These are phyloP conservation scores for Falcaria lacertinaria DNA, from an alignment of 2,888 invertebrate species.

Conservation along the genomic window DNA sequence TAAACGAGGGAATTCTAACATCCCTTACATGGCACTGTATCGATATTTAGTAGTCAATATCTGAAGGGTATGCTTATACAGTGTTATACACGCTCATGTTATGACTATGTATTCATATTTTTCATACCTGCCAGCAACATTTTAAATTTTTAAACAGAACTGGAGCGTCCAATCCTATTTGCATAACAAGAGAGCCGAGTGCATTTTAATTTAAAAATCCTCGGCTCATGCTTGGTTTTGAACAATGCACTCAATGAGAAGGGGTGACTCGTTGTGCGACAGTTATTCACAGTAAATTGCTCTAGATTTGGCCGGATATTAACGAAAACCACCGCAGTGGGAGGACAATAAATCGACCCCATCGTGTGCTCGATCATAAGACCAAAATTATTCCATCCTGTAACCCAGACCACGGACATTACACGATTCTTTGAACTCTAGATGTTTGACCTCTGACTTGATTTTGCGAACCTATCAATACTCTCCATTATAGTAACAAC, in stretches of 20 bases:
- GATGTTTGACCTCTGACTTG: conserved; percentile 27
- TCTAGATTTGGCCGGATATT: conserved; percentile 55
- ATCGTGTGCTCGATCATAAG: conserved; percentile 42
- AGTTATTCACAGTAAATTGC: conserved; percentile 47
- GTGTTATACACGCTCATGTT: too few species aligned
- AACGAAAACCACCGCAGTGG: conserved; percentile 52
- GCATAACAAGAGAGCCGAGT: conserved; percentile 42
- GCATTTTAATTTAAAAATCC: conserved; percentile 48
- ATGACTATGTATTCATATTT: conserved; percentile 19
- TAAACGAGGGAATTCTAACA: too few species aligned
- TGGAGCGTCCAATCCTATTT: conserved; percentile 30
- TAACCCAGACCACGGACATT: conserved; percentile 30
- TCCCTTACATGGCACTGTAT: too few species aligned
- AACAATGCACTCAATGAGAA: conserved; percentile 42
- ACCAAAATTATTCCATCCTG: conserved; percentile 59
- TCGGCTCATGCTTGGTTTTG: conserved; percentile 21
- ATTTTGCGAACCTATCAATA: too few species aligned
- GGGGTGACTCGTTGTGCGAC: conserved; percentile 35
- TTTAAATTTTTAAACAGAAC: conserved; percentile 27
- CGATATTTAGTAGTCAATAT: too few species aligned
- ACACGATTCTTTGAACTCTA: conserved; percentile 40
- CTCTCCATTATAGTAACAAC: too few species aligned
- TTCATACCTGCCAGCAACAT: conserved; percentile 12
- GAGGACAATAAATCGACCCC: conserved; percentile 48
- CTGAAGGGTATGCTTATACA: too few species aligned